Evolutionary conservation across 2,888 invertebrate genomes (phyloP), one percentile per base, ranked within the genome.

Genomic region (Acanthacorydalis orientalis): DNA sequence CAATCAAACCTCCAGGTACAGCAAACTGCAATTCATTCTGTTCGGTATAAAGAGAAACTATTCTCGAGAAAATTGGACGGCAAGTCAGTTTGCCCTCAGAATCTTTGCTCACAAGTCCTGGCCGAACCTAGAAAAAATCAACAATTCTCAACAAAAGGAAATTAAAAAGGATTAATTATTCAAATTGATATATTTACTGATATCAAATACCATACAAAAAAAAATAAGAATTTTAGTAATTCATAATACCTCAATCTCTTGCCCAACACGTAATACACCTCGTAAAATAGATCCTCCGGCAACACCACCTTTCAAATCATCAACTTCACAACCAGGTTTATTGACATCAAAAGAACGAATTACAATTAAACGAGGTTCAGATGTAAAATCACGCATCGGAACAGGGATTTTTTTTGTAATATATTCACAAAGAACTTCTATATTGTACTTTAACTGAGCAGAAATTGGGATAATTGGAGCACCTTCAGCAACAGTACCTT

Each of bases 401-500:
- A 98, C 84, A 0, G 98, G 98, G 58, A 98, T 96, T 68, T 97
- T 96, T 70, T 97, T 97, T 34, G 87, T 89, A 53, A 99, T 87
- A 64, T 98, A 98, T 68, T 99, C 98, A 68, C 97, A 98, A 41
- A 99, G 73, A 2, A 88, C 96, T 75, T 99, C 98, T 60, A 98
- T 96, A 64, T 99, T 98, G 65, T 97, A 98, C 64, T 99, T 98
- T 49, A 99, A 70, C 70, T 98, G 98, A 31, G 98, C 98, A 15
- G 98, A 98, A 58, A 98, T 98, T 7, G 98, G 98, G 61, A 99
- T 88, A 46, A 99, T 87, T 1, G 98, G 98, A 4, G 97, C 96
- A 31, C 92, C 92, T 64, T 98, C 97, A 1, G 98, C 98, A 1
- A 97, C 95, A 7, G 98, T 99, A 44, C 97, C 42, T 42, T 16